Evolutionary conservation across 2,888 invertebrate species (phyloP).

Genomic region (Ormyrus labotus): DNA sequence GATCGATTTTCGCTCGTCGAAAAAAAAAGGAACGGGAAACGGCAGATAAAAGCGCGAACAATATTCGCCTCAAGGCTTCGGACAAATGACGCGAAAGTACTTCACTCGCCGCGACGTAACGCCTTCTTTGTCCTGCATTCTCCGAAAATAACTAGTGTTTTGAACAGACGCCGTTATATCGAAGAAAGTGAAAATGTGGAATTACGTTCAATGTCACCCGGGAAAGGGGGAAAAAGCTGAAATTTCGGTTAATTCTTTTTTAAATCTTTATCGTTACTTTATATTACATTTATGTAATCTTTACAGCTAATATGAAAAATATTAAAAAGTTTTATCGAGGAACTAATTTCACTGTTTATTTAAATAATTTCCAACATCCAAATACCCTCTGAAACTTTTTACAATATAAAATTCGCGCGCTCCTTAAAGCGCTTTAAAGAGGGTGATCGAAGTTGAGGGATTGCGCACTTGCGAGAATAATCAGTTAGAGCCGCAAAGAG

Average conservation of each 20-base stretch:
- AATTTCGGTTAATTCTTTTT: not conserved
- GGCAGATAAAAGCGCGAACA: not conserved
- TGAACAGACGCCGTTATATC: not conserved
- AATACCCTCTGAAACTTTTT: not conserved
- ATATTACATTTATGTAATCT: no score
- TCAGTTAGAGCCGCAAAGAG: not conserved
- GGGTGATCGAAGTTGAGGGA: not conserved
- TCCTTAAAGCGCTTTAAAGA: no score
- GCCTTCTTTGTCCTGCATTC: not conserved
- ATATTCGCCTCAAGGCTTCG: not conserved
- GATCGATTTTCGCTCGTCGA: slow-evolving; percentile 17
- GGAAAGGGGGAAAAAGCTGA: not conserved
- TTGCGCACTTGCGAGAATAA: not conserved
- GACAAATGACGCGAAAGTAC: no score
- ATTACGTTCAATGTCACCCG: not conserved
- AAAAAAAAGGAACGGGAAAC: not conserved
- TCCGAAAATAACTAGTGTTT: not conserved
- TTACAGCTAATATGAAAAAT: no score
- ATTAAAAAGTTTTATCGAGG: no score
- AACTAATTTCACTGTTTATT: no score
- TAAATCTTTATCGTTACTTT: not conserved
- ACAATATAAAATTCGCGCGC: no score
- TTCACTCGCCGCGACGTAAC: not conserved
- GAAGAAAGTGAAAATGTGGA: not conserved
- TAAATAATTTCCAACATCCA: not conserved